Conservation (phyloP, 2,888 invertebrate species). For the Drosophila leonis region DNA sequence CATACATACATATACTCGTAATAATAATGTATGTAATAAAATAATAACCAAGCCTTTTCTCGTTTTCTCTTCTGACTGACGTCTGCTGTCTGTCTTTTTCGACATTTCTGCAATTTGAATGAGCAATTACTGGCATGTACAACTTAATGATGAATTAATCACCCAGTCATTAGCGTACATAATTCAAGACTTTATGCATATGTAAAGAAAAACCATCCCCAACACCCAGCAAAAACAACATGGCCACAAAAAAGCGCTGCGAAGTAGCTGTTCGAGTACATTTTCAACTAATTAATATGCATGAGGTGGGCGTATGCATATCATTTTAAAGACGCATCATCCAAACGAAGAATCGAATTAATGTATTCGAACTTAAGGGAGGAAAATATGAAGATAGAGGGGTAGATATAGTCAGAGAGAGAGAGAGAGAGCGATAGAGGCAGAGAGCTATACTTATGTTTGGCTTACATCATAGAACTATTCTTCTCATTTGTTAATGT, state of each 20-base stretch:
- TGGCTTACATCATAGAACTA: neutral
- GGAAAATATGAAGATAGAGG: neutral
- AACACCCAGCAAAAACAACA: slow-evolving; percentile 28
- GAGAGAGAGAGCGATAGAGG: neutral
- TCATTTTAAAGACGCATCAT: slow-evolving; percentile 19
- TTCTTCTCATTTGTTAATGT: neutral
- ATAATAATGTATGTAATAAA: neutral
- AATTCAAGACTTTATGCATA: slow-evolving; percentile 54
- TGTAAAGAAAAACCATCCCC: slow-evolving; percentile 15
- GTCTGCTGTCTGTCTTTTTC: neutral
- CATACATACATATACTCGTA: neutral
- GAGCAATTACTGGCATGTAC: slow-evolving; percentile 62
- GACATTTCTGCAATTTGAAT: slow-evolving; percentile 63
- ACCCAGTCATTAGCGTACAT: slow-evolving; percentile 67
- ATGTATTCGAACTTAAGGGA: neutral
- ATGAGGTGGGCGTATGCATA: slow-evolving; percentile 42
- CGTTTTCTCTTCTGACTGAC: neutral
- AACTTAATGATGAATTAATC: slow-evolving; percentile 65
- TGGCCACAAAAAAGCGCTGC: neutral
- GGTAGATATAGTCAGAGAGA: neutral
- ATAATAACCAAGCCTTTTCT: slow-evolving; percentile 22
- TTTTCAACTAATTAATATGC: slow-evolving; percentile 72
- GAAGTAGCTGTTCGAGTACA: slow-evolving; percentile 25
- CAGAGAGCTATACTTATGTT: neutral
- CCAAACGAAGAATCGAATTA: slow-evolving; percentile 5